Evolutionary conservation across 2,113 vertebrate species (phyloP).

Genomic region (Stomatorhinus ivindoensis): DNA sequence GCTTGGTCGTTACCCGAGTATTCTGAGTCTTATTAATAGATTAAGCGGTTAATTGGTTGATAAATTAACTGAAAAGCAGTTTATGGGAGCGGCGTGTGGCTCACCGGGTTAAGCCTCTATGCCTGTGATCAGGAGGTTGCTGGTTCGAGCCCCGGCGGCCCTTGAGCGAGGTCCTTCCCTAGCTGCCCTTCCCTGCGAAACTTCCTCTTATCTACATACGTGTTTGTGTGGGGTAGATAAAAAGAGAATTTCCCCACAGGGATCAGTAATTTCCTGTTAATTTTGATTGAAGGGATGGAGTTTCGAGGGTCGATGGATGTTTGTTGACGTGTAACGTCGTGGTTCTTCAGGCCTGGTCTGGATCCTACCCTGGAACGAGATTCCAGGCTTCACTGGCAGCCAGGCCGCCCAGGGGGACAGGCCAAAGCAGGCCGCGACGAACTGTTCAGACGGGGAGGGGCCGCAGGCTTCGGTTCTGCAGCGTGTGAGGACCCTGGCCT

Average conservation of each 20-base stretch:
- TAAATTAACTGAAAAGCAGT: not conserved
- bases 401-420: slow-evolving; percentile 29
- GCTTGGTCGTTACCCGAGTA: slow-evolving; percentile 22
- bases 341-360: slow-evolving; percentile 72
- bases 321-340: not conserved
- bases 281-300: not conserved
- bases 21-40: not conserved
- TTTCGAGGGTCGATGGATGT: too few species aligned
- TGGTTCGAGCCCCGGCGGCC: not conserved
- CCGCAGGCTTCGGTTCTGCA: slow-evolving; percentile 58
- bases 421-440: slow-evolving; percentile 2
- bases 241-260: not conserved
- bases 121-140: not conserved
- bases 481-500: slow-evolving; percentile 63
- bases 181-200: not conserved
- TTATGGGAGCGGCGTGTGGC: not conserved
- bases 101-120: not conserved
- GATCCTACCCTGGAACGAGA: slow-evolving; percentile 73
- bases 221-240: not conserved
- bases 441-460: slow-evolving; percentile 34
- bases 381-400: slow-evolving; percentile 30
- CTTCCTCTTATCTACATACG: not conserved
- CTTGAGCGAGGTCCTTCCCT: not conserved
- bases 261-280: not conserved
- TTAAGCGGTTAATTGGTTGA: not conserved